A percentile compares a stretch with the other conserved stretches of the same genome.
These are phyloP conservation scores for Myodes glareolus DNA, from an alignment of 2,113 vertebrate species.

Conservation along the genomic window DNA sequence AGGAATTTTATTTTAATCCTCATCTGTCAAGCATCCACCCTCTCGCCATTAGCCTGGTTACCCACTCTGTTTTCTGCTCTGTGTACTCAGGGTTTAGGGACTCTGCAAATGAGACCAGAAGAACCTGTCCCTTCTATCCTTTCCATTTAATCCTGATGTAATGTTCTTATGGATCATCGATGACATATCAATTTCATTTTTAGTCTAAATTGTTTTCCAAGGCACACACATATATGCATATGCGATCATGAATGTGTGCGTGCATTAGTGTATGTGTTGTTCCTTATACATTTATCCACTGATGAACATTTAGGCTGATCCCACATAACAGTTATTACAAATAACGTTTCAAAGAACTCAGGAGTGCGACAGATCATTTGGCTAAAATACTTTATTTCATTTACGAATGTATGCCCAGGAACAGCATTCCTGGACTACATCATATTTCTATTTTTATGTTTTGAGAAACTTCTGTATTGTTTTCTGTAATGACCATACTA, in stretches of 20 bases:
- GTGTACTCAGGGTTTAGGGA: not conserved
- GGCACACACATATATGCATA: not conserved
- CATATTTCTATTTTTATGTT: not conserved
- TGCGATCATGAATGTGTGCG: rapidly evolving
- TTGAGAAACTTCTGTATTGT: not conserved
- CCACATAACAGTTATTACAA: not conserved
- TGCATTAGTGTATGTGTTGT: not conserved
- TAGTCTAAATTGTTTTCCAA: not conserved
- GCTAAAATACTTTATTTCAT: not conserved
- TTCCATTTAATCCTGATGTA: not conserved
- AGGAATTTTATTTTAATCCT: not conserved
- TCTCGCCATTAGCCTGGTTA: not conserved
- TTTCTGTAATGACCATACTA: not conserved
- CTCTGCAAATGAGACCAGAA: not conserved
- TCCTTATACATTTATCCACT: not conserved
- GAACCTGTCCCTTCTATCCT: not conserved
- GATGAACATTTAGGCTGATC: not conserved
- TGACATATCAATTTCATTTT: not conserved
- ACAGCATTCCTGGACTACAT: not conserved
- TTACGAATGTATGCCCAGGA: not conserved
- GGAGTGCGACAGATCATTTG: not conserved
- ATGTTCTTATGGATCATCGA: not conserved
- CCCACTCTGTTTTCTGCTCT: not conserved
- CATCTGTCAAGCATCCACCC: not conserved
- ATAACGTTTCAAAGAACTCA: not conserved